Conservation (phyloP, 2,113 vertebrate genomes). For the Psammodynastes pulverulentus region DNA sequence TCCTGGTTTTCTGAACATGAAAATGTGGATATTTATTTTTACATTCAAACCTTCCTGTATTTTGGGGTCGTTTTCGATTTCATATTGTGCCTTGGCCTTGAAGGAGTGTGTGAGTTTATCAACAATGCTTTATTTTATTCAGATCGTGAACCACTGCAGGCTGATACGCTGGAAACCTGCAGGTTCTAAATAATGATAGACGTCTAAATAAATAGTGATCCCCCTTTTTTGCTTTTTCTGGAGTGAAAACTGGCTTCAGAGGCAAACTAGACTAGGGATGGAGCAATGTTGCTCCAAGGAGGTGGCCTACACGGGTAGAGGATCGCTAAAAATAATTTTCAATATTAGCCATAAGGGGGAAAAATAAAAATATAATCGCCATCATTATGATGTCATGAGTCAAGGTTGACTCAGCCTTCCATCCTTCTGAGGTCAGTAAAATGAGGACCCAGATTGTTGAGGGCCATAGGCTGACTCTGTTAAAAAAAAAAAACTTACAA, state of each 20-base stretch:
- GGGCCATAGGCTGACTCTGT: too few relatives aligned
- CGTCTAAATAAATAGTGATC: not conserved
- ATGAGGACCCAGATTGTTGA: too few relatives aligned
- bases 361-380: not conserved
- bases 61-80: not conserved
- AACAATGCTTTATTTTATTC: not conserved
- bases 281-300: not conserved
- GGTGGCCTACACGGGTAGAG: not conserved
- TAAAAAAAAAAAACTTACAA: too few relatives aligned
- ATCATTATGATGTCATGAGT: not conserved
- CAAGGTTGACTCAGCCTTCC: too few relatives aligned
- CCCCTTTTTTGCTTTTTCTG: not conserved
- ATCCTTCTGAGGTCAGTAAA: too few relatives aligned
- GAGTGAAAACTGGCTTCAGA: not conserved
- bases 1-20: not conserved
- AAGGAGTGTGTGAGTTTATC: not conserved
- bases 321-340: not conserved
- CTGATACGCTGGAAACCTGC: not conserved
- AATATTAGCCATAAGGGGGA: not conserved
- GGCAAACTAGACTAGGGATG: not conserved
- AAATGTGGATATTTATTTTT: not conserved
- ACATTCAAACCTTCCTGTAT: not conserved
- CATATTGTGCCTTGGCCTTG: not conserved
- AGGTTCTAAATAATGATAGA: not conserved
- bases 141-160: not conserved